phyloP scores from a whole-genome alignment of 2,888 invertebrate genomes.

The Tigriopus californicus region DNA sequence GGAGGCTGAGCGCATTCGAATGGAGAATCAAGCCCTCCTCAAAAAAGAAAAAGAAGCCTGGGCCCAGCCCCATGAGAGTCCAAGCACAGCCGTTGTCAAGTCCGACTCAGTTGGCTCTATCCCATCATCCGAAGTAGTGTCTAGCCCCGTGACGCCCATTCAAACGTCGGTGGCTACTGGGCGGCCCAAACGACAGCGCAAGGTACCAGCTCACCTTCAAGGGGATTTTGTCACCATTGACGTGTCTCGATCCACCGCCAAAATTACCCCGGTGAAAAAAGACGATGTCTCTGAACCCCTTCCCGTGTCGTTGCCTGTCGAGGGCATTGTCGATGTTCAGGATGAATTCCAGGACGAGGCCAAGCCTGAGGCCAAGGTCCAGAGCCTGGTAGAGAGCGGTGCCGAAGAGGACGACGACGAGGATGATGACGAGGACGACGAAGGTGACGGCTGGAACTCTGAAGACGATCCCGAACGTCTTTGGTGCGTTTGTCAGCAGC shows the following conservation, averaged over 20 bases:
- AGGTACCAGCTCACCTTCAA: slow-evolving; percentile 16
- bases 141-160: slow-evolving; percentile 1
- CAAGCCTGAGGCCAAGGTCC: slow-evolving; percentile 19
- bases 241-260: not conserved
- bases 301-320: slow-evolving; percentile 24
- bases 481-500: slow-evolving; percentile 88
- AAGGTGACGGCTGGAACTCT: slow-evolving; percentile 39
- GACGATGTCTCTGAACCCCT: slow-evolving; percentile 20
- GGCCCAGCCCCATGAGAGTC: too few relatives aligned
- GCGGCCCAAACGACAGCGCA: slow-evolving; percentile 16
- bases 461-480: slow-evolving; percentile 81
- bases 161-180: slow-evolving; percentile 8
- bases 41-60: slow-evolving; percentile 23
- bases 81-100: slow-evolving; percentile 13
- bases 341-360: slow-evolving; percentile 23
- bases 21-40: slow-evolving; percentile 24
- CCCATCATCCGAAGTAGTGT: not conserved
- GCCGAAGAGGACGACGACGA: slow-evolving; percentile 33
- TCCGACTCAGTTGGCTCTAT: slow-evolving; percentile 3
- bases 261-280: slow-evolving; percentile 15
- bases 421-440: slow-evolving; percentile 32
- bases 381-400: slow-evolving; percentile 24
- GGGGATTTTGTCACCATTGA: slow-evolving; percentile 9
- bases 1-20: slow-evolving; percentile 24
- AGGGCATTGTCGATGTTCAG: slow-evolving; percentile 34